phyloP scores from a whole-genome alignment of 2,888 invertebrate species.

The Tetramorium bicarinatum region DNA sequence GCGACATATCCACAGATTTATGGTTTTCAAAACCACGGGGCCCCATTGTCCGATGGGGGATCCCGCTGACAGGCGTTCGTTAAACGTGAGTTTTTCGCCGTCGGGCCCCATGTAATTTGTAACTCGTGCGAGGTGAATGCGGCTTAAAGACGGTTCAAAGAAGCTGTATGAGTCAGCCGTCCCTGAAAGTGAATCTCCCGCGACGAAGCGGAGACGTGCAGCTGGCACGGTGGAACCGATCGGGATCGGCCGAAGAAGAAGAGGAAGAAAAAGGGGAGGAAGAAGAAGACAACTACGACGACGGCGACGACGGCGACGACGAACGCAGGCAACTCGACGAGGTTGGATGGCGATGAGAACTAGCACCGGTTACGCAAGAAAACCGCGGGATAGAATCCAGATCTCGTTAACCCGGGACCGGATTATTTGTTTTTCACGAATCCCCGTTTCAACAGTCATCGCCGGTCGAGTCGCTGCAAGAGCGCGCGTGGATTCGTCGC shows the following conservation, averaged over 20 bases:
- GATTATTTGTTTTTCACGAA: conserved; percentile 76
- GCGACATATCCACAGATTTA: conserved; percentile 42
- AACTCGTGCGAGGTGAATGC: conserved; percentile 63
- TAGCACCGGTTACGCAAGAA: conserved; percentile 80
- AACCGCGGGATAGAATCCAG: conserved; percentile 76
- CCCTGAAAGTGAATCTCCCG: conserved; percentile 68
- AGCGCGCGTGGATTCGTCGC: conserved; percentile 27
- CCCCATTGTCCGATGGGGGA: conserved; percentile 31
- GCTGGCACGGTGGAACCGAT: conserved; percentile 57
- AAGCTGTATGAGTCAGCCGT: conserved; percentile 55
- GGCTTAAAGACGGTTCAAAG: conserved; percentile 51
- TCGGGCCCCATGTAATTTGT: conserved; percentile 57
- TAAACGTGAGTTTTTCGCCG: conserved; percentile 34
- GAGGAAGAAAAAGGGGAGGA: background rate
- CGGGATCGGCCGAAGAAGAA: conserved; percentile 42
- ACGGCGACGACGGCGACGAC: conserved; percentile 20
- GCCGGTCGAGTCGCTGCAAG: conserved; percentile 36
- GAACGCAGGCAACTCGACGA: conserved; percentile 42
- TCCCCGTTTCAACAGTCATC: conserved; percentile 62
- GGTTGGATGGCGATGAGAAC: conserved; percentile 64
- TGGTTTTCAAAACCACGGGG: conserved; percentile 34
- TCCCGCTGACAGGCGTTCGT: conserved; percentile 56
- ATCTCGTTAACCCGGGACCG: conserved; percentile 79
- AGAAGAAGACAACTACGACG: conserved; percentile 30
- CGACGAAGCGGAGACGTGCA: conserved; percentile 48